Evolutionary conservation across 2,888 invertebrate genomes (phyloP).

Genomic region (Limenitis camilla): DNA sequence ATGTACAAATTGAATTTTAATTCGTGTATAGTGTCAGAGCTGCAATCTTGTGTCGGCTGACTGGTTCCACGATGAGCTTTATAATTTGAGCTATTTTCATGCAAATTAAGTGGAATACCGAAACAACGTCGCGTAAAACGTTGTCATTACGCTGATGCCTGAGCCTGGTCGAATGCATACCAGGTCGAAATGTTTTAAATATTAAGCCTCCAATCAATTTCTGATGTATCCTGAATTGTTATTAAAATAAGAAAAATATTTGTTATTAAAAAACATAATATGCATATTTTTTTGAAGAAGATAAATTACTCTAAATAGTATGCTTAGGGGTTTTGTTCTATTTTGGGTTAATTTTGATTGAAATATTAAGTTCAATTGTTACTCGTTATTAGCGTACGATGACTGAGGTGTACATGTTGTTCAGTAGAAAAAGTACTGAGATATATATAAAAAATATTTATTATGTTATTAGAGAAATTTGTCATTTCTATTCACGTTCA

Average conservation of each 20-base stretch:
- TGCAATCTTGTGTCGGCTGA: conserved; percentile 38
- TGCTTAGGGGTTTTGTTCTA: too few relatives aligned
- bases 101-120: conserved; percentile 22
- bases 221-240: background rate
- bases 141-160: conserved; percentile 13
- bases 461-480: too few relatives aligned
- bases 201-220: conserved; percentile 1
- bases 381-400: too few relatives aligned
- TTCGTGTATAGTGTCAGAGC: conserved; percentile 20
- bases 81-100: conserved; percentile 39
- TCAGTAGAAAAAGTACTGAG: too few relatives aligned
- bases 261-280: too few relatives aligned
- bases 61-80: conserved; percentile 39
- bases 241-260: background rate
- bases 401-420: too few relatives aligned
- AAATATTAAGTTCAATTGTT: too few relatives aligned
- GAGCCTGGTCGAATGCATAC: background rate
- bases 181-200: conserved; percentile 10
- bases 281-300: too few relatives aligned
- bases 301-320: too few relatives aligned
- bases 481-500: background rate
- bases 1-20: conserved; percentile 11
- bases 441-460: too few relatives aligned
- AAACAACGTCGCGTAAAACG: conserved; percentile 12
- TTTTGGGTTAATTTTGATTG: too few relatives aligned